Conservation (phyloP, 2,113 vertebrate genomes). For the Aepyceros melampus region DNA sequence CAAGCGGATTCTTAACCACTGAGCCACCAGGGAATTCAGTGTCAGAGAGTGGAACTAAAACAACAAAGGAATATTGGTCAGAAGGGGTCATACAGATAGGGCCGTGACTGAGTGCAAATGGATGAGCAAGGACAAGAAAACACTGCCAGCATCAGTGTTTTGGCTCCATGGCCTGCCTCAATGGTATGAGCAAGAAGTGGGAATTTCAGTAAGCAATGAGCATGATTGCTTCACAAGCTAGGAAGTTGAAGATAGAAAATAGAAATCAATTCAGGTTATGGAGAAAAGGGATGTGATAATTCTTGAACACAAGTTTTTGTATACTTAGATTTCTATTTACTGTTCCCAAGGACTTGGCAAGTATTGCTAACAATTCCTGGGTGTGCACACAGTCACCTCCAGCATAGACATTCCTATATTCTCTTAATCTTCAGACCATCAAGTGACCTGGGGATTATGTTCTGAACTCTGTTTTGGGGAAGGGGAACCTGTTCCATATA, state of each 20-base stretch:
- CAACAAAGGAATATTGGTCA: too few relatives aligned
- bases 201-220: background rate
- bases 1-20: background rate
- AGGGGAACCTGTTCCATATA: background rate
- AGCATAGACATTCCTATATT: background rate
- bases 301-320: background rate
- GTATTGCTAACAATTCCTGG: background rate
- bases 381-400: background rate
- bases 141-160: background rate
- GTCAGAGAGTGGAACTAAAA: background rate
- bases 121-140: background rate
- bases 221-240: background rate
- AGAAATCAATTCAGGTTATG: background rate
- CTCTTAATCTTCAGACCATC: background rate
- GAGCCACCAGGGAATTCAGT: background rate
- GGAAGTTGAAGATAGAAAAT: background rate
- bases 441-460: background rate
- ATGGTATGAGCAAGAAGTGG: background rate
- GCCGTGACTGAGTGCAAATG: accelerated
- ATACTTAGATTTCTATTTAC: background rate
- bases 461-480: background rate
- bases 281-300: background rate
- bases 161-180: background rate
- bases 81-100: background rate
- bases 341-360: background rate